Evolutionary conservation across 2,113 vertebrate genomes (phyloP).

Genomic region (Tupaia chinensis): DNA sequence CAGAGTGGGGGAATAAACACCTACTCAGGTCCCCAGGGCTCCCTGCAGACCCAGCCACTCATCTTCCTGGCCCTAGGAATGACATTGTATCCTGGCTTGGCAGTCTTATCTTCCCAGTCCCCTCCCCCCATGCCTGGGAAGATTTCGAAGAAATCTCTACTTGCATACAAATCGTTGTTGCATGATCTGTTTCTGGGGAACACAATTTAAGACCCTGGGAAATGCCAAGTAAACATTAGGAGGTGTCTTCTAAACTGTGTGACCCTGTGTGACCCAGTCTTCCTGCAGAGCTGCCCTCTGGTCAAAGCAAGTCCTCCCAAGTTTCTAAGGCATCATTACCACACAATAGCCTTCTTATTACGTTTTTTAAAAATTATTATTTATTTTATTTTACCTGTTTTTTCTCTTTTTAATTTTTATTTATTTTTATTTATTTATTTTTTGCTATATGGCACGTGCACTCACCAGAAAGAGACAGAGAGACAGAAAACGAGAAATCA

Average conservation of each 20-base stretch:
- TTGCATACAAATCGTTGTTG: slow-evolving; percentile 30
- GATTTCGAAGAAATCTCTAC: slow-evolving; percentile 34
- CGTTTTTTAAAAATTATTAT: no score
- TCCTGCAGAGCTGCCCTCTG: not conserved
- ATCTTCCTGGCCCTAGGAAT: not conserved
- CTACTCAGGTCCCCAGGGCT: not conserved
- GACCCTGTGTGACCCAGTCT: not conserved
- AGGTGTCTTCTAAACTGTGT: slow-evolving; percentile 23
- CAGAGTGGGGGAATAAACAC: not conserved
- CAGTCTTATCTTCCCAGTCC: not conserved
- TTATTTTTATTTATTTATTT: no score
- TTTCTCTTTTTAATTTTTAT: no score
- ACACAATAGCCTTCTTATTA: not conserved
- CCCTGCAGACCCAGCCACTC: not conserved
- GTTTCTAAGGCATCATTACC: not conserved
- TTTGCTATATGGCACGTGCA: no score
- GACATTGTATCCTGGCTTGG: not conserved
- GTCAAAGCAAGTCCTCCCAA: not conserved
- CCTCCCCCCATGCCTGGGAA: slow-evolving; percentile 54
- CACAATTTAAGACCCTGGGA: not conserved
- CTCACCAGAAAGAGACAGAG: no score
- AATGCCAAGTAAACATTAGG: slow-evolving; percentile 52
- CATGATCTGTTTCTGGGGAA: not conserved
- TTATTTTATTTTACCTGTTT: no score
- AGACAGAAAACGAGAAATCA: no score